phyloP scores from a whole-genome alignment of 2,113 vertebrate species.

The Equus quagga region DNA sequence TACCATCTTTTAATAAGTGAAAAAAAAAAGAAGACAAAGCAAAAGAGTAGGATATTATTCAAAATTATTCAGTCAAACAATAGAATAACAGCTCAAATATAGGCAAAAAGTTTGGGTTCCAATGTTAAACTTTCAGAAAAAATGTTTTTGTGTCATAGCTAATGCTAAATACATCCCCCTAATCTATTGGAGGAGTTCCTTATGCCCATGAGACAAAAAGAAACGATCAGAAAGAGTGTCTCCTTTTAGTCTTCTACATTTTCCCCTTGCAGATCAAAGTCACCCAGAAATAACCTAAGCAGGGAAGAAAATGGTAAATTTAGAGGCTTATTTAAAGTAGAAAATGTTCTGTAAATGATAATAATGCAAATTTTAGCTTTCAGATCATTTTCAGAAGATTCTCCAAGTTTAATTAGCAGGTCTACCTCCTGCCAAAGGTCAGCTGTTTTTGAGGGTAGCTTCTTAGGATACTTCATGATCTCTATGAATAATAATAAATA shows the following conservation, averaged over 20 bases:
- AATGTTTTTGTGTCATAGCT: background rate
- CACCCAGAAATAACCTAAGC: background rate
- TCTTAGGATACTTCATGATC: background rate
- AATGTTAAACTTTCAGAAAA: background rate
- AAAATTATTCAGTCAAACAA: background rate
- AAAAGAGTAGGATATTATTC: background rate
- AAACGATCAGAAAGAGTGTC: background rate
- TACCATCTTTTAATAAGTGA: background rate
- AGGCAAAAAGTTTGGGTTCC: background rate
- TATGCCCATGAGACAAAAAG: background rate
- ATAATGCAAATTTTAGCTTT: background rate
- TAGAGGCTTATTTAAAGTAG: background rate
- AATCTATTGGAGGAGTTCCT: background rate
- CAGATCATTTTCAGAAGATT: background rate
- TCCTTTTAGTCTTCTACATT: background rate
- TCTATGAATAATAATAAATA: background rate
- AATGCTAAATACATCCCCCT: background rate
- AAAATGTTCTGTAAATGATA: background rate
- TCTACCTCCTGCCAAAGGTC: background rate
- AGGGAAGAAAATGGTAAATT: background rate
- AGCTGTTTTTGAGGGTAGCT: background rate
- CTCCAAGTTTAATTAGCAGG: background rate
- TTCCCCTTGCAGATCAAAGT: background rate
- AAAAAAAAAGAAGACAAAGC: slow-evolving; percentile 30
- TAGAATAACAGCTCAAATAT: background rate